Evolutionary conservation across 2,888 invertebrate species (phyloP).

Genomic region (Ethmia dodecea): DNA sequence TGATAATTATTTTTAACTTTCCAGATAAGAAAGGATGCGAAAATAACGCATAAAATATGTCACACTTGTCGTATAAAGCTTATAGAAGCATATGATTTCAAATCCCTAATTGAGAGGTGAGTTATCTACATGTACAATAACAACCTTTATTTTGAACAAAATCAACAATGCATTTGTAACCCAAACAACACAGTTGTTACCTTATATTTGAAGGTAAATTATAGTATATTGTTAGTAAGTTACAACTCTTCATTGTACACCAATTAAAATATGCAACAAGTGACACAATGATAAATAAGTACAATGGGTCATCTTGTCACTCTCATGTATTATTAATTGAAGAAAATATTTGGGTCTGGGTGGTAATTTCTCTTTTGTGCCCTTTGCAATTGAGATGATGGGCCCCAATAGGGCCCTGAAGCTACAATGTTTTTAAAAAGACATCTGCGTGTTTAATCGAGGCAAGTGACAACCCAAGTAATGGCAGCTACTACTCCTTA

Average conservation of each 20-base stretch:
- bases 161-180: neutral
- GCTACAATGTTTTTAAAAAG: too few species aligned
- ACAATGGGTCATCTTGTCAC: too few species aligned
- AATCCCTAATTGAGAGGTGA: conserved; percentile 40
- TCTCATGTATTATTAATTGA: too few species aligned
- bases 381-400: too few species aligned
- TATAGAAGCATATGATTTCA: conserved; percentile 41
- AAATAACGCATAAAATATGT: conserved; percentile 36
- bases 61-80: conserved; percentile 49
- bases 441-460: too few species aligned
- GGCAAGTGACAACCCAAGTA: too few species aligned
- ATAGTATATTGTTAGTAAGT: neutral
- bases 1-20: conserved; percentile 8
- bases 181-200: neutral
- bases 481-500: too few species aligned
- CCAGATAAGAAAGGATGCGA: conserved; percentile 30
- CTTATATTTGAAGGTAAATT: neutral
- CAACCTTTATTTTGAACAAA: neutral
- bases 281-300: too few species aligned
- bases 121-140: conserved; percentile 7
- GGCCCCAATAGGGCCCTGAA: too few species aligned
- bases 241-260: neutral
- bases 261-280: too few species aligned
- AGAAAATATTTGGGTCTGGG: too few species aligned
- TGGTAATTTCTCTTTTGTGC: too few species aligned